Base-by-base conservation (phyloP, 2,888 invertebrate species). In the Calameuta pallipes region DNA sequence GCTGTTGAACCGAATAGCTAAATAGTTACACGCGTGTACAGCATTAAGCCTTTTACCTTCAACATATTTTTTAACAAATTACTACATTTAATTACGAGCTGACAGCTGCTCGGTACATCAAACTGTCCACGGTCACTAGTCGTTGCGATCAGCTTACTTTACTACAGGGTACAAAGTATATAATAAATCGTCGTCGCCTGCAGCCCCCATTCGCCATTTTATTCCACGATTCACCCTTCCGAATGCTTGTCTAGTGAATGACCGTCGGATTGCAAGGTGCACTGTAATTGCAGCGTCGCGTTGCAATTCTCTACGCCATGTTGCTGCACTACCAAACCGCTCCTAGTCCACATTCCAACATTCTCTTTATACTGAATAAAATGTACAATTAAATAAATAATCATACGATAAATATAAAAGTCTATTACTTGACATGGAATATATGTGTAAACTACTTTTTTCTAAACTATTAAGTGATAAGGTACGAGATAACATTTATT, bases 21-120 rank as follows among this genome's bases (percentile, higher is more conserved):
- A 56, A 56, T 6, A 2, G 56, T 56, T 56, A 2, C 9, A 23
- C 56, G 23, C 23, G 23, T 56, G 56, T 9, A 56, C 56, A 56
- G 56, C 56, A 56, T 56, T 23, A 15, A 23, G 23, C 56, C 23
- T 56, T 56, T 11, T 12, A 71, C 30, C 71, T 30, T 71, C 11
- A 71, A 71, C 31, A 23, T 31, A 11, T 1, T 71, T 71, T 31
- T 71, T 30, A 13, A 71, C 11, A 33, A 23, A 71, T 33, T 34
- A 71, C 23, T 31, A 34, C 71, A 34, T 34, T 71, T 71, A 71
- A 71, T 71, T 71, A 15, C 30, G 2, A 23, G 71, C 71, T 71
- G 34, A 71, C 71, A 71, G 71, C 30, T 71, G 71, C 71, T 71
- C 71, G 13, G 30, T 71, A 34, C 30, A 34, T 71, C 71, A 33